Evolutionary conservation across 1,140 invertebrate species (phyloP).

Genomic region (Eurosta solidaginis): DNA sequence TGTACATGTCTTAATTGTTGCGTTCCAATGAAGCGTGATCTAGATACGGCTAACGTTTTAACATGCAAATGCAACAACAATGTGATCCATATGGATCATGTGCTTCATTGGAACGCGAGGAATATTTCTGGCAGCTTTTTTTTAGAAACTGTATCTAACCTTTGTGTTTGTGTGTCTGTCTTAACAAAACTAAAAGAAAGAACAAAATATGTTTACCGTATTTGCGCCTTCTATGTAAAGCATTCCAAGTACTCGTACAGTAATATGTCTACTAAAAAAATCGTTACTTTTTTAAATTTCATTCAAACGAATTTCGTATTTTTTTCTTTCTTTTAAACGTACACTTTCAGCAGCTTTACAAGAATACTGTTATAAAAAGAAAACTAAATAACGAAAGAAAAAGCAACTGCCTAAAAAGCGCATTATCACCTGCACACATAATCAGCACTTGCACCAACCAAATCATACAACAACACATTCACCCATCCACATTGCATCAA

Average conservation of each 20-base stretch:
- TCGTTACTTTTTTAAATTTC: neutral
- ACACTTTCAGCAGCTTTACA: conserved; percentile 26
- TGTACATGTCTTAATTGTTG: too few relatives aligned
- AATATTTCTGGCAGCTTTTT: neutral
- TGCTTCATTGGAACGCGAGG: too few relatives aligned
- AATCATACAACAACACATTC: neutral
- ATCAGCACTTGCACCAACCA: neutral
- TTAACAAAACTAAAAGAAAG: too few relatives aligned
- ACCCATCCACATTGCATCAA: neutral
- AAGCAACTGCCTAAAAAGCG: neutral
- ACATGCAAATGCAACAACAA: too few relatives aligned
- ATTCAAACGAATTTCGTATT: conserved; percentile 1
- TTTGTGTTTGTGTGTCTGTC: neutral
- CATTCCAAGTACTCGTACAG: neutral
- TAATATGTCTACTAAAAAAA: neutral
- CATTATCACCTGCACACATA: neutral
- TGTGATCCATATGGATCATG: too few relatives aligned
- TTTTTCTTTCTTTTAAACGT: conserved; percentile 1
- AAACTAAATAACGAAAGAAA: neutral
- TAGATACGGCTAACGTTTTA: too few relatives aligned
- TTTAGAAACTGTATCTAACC: neutral
- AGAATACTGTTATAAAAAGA: neutral
- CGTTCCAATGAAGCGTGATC: too few relatives aligned
- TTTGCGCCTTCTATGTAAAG: neutral
- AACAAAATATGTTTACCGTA: neutral